phyloP scores from a whole-genome alignment of 2,797 vertebrate genomes.

The Sebastiscus albofasciatus region DNA sequence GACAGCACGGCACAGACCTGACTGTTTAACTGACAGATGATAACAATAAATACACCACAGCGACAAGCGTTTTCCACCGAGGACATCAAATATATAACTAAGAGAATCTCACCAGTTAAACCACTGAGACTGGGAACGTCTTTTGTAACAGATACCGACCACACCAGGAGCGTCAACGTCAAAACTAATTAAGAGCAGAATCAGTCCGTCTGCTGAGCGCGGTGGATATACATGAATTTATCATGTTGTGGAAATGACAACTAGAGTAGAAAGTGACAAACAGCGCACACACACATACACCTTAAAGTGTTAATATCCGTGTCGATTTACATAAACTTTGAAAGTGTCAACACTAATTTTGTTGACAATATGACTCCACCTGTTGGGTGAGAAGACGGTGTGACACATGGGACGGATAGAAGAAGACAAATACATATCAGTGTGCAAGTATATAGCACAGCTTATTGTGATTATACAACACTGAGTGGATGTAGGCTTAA shows the following conservation, averaged over 20 bases:
- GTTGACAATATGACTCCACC: neutral
- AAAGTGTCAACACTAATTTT: neutral
- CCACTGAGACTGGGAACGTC: neutral
- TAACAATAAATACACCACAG: constrained; percentile 4
- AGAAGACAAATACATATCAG: neutral
- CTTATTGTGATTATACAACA: neutral
- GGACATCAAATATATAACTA: neutral
- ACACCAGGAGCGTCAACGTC: neutral
- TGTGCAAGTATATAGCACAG: neutral
- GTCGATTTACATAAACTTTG: neutral
- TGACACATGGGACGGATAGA: neutral
- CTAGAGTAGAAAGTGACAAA: constrained; percentile 6
- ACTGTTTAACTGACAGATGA: neutral
- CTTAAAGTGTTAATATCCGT: neutral
- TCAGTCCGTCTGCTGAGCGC: constrained; percentile 7
- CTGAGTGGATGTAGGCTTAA: neutral
- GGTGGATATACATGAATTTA: neutral
- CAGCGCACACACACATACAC: neutral
- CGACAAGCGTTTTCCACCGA: neutral
- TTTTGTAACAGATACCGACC: neutral
- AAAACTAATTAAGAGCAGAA: constrained; percentile 15
- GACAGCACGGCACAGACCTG: neutral
- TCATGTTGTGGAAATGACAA: neutral
- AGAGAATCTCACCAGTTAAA: neutral
- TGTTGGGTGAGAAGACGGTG: neutral